phyloP scores from a whole-genome alignment of 2,113 vertebrate genomes.

The Nettapus auritus region DNA sequence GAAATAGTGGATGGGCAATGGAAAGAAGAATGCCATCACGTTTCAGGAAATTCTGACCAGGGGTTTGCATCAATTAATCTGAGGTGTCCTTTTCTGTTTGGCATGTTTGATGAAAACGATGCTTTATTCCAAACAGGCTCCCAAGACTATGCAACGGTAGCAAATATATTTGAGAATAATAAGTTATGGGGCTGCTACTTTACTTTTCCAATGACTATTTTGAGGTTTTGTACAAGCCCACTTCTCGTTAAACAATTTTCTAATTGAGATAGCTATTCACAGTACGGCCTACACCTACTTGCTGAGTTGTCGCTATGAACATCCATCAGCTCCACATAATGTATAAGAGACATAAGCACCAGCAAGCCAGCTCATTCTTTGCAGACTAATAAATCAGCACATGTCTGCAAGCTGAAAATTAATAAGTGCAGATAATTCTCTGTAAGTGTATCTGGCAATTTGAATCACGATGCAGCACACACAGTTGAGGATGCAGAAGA shows the following conservation, averaged over 20 bases:
- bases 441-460: not conserved
- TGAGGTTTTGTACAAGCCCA: not conserved
- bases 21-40: not conserved
- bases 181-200: not conserved
- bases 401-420: slow-evolving; percentile 13
- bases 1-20: not conserved
- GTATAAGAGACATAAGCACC: not conserved
- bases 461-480: not conserved
- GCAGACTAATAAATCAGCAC: not conserved
- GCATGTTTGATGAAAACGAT: not conserved
- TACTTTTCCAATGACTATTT: not conserved
- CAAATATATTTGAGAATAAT: not conserved
- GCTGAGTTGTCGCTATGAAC: not conserved
- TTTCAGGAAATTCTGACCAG: not conserved
- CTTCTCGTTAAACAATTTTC: not conserved
- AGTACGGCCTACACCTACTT: not conserved
- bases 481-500: not conserved
- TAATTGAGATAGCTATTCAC: not conserved
- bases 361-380: not conserved
- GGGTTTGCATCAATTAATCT: not conserved
- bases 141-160: not conserved
- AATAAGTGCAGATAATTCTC: not conserved
- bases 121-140: not conserved
- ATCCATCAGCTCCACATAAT: not conserved
- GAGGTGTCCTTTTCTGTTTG: not conserved